Evolutionary conservation across 2,888 invertebrate species (phyloP), one percentile per base, ranked within the genome.

Genomic region (Hoplodrina ambigua): DNA sequence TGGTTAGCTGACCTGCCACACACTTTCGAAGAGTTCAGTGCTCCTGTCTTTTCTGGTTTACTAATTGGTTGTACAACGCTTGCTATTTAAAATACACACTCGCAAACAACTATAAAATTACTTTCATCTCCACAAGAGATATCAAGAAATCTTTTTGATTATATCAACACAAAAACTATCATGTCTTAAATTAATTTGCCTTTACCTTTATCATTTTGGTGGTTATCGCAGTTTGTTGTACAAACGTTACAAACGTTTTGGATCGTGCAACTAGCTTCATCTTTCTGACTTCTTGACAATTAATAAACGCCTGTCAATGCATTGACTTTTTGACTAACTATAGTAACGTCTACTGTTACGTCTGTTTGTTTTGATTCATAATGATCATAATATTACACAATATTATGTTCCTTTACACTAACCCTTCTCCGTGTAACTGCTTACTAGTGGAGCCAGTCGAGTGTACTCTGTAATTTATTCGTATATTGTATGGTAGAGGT

Each of bases 381-480:
- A 64, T 20, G 46, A 49, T 74, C 66, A 30, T n/a, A 65, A 75
- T 57, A 54, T 56, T 53, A 17, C 17, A 46, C 46, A 46, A 46
- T 46, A 46, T 46, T 46, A 46, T 46, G 46, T 4, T 15, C 6
- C 46, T 6, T 46, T n/a, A 15, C 4, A 17, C 5, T 46, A 59
- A 53, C 72, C 50, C 60, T 71, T 70, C 59, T 58, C n/a, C 15
- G 3, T 55, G 8, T 17, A 20, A 54, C 25, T 17, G 8, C n/a
- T 41, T 20, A 33, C 33, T 25, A 44, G 44, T 50, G 13, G 33
- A 58, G 19, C 30, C 60, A 78, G 33, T 49, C 33, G 17, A 52
- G 37, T 77, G 78, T 71, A 58, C 54, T 52, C 20, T 81, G 46
- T 71, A 78, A 81, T 78, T 77, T 69, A 41, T 58, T 46, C 8